phyloP scores from a whole-genome alignment of 2,797 vertebrate species.

The Serranus cabrilla region DNA sequence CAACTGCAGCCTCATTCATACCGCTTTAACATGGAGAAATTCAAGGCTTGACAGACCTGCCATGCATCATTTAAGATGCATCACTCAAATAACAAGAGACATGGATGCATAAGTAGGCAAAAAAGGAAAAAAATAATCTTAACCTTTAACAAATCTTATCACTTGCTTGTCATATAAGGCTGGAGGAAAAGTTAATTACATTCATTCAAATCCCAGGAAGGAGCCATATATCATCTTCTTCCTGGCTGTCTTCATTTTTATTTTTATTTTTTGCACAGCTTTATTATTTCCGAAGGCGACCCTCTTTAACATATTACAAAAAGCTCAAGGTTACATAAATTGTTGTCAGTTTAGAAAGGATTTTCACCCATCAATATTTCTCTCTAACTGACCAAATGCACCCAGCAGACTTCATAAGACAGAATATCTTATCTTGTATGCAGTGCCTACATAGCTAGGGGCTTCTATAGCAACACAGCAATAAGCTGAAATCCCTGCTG shows the following conservation, averaged over 20 bases:
- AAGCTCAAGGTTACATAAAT: slow-evolving; percentile 17
- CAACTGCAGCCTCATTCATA: background rate
- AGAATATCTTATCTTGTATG: slow-evolving; percentile 11
- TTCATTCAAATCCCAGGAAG: background rate
- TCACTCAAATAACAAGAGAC: background rate
- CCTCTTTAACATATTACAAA: slow-evolving; percentile 24
- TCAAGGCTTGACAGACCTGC: background rate
- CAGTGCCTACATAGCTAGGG: slow-evolving; percentile 36
- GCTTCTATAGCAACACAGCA: slow-evolving; percentile 50
- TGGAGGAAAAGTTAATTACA: background rate
- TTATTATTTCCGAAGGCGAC: slow-evolving; percentile 2
- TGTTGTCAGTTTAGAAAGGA: slow-evolving; percentile 15
- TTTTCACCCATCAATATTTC: slow-evolving; percentile 30
- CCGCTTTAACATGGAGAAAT: background rate
- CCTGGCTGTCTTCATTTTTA: background rate
- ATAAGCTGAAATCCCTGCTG: slow-evolving; percentile 53
- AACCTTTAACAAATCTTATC: background rate
- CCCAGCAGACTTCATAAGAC: slow-evolving; percentile 45
- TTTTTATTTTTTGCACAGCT: background rate
- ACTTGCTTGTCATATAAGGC: background rate
- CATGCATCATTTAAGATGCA: background rate
- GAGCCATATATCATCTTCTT: background rate
- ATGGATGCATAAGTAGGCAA: background rate
- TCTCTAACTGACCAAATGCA: slow-evolving; percentile 27
- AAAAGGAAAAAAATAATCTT: background rate